These are phyloP conservation scores for Netelia inedita DNA, from an alignment of 2,888 invertebrate species.

Conservation along the genomic window DNA sequence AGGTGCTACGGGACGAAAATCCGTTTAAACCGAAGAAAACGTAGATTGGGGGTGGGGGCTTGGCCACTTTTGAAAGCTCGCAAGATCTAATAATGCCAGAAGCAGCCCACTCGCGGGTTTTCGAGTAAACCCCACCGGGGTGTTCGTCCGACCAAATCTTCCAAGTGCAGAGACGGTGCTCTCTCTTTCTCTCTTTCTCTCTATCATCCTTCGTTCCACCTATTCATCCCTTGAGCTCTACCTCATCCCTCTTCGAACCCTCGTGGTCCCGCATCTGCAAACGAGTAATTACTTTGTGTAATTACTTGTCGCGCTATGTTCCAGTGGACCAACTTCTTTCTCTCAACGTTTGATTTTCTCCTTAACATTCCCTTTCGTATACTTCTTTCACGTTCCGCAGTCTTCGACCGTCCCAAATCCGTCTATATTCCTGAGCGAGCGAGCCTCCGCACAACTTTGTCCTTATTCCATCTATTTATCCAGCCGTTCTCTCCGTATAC, in stretches of 20 bases:
- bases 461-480: constrained; percentile 35
- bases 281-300: constrained; percentile 73
- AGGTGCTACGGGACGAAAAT: constrained; percentile 16
- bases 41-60: constrained; percentile 13
- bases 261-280: constrained; percentile 62
- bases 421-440: constrained; percentile 5
- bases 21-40: constrained; percentile 44
- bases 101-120: constrained; percentile 13
- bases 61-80: constrained; percentile 46
- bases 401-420: neutral
- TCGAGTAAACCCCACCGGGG: neutral
- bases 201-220: neutral
- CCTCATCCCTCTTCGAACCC: neutral
- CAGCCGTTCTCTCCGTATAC: constrained; percentile 10
- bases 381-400: constrained; percentile 2
- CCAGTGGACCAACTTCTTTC: constrained; percentile 39
- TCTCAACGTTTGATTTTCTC: constrained; percentile 44
- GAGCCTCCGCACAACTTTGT: constrained; percentile 36
- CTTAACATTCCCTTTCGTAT: neutral
- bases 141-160: constrained; percentile 22
- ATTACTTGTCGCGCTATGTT: constrained; percentile 70
- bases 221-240: constrained; percentile 17
- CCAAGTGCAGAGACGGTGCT: constrained; percentile 12
- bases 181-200: neutral
- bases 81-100: constrained; percentile 54